These are phyloP conservation scores for Orycteropus afer DNA, from an alignment of 2,113 vertebrate genomes.

Conservation along the genomic window DNA sequence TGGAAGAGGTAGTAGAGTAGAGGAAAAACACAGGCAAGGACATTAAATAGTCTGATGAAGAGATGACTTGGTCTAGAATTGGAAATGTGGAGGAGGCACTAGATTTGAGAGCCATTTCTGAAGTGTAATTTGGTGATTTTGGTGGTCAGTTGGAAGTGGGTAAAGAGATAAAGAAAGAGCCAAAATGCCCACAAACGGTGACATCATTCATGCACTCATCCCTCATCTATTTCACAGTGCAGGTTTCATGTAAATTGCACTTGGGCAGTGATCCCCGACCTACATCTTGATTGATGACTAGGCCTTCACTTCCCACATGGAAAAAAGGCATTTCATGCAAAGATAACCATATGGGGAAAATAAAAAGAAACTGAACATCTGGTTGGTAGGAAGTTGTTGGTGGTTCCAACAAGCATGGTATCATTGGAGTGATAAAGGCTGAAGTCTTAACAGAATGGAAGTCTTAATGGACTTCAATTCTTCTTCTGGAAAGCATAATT, in stretches of 20 bases:
- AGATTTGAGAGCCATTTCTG: not conserved
- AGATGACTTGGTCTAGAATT: not conserved
- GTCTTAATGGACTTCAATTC: too few species aligned
- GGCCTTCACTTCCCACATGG: not conserved
- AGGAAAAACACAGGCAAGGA: too few species aligned
- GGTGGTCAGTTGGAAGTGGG: not conserved
- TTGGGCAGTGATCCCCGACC: too few species aligned
- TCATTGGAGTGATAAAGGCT: not conserved
- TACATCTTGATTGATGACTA: not conserved
- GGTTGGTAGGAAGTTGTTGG: not conserved
- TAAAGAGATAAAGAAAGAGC: not conserved
- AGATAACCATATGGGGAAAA: not conserved
- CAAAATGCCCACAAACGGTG: not conserved
- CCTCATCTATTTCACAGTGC: not conserved
- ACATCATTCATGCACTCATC: not conserved
- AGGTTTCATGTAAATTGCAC: too few species aligned
- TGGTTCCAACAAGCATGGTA: not conserved
- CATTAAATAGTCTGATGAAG: not conserved
- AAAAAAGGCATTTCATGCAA: not conserved
- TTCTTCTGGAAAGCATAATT: not conserved
- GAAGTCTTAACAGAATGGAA: not conserved
- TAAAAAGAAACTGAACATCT: not conserved
- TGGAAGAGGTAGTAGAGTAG: not conserved
- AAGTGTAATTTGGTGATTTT: not conserved
- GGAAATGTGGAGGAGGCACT: not conserved